phyloP scores from a whole-genome alignment of 2,113 vertebrate genomes.

The Menidia beryllina region DNA sequence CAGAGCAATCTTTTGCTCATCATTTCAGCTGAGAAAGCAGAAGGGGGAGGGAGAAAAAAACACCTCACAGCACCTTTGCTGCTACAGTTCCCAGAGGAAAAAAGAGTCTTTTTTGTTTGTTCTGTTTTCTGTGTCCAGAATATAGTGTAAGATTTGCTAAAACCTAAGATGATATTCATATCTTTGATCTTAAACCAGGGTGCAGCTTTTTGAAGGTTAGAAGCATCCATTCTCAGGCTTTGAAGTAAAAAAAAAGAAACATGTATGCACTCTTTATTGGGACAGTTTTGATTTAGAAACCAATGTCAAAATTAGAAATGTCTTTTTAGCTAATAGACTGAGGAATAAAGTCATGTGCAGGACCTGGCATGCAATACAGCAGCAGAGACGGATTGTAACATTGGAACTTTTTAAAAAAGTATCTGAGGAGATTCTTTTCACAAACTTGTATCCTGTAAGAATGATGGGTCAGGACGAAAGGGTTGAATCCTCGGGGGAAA shows the following conservation, averaged over 20 bases:
- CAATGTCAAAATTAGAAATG: conserved; percentile 3
- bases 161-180: conserved; percentile 8
- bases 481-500: conserved; percentile 33
- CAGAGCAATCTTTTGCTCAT: conserved; percentile 71
- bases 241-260: neutral
- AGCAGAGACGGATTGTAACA: conserved; percentile 16
- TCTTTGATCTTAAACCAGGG: neutral
- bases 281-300: neutral
- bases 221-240: conserved; percentile 11
- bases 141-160: conserved; percentile 11
- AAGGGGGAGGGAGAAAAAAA: conserved; percentile 20
- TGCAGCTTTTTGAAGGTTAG: conserved; percentile 35
- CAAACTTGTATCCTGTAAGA: conserved; percentile 38
- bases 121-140: conserved; percentile 25
- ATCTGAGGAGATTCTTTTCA: conserved; percentile 14
- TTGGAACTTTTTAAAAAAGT: conserved; percentile 31
- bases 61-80: conserved; percentile 33
- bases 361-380: conserved; percentile 13
- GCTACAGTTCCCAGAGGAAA: conserved; percentile 13
- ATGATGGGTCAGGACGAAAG: conserved; percentile 30
- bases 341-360: conserved; percentile 21
- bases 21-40: conserved; percentile 59
- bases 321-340: conserved; percentile 15
- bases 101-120: conserved; percentile 30
- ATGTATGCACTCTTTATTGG: neutral